These are phyloP conservation scores for Drosophila miranda DNA, from an alignment of 1,140 invertebrate genomes.

Conservation along the genomic window DNA sequence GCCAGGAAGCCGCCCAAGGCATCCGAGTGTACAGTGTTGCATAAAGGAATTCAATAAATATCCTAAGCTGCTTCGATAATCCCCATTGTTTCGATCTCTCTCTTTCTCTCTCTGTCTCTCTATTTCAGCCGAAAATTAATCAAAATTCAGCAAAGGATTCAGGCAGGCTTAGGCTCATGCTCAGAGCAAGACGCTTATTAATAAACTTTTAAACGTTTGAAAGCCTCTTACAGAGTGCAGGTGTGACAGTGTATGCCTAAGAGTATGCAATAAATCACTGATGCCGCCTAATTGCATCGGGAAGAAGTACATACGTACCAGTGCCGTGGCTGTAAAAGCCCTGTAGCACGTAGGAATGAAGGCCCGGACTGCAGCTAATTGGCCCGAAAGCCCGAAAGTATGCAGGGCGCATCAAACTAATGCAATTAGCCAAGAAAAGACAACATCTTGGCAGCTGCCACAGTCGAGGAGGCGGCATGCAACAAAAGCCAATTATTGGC, in stretches of 20 bases:
- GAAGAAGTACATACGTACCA: conserved; percentile 5
- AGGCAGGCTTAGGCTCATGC: not conserved
- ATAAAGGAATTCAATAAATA: conserved; percentile 5
- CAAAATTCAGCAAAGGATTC: conserved; percentile 4
- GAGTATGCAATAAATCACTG: conserved; percentile 53
- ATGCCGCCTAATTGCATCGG: conserved; percentile 58
- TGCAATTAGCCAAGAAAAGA: conserved; percentile 58
- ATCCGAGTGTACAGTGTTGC: conserved; percentile 9
- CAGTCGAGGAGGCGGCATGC: conserved; percentile 36
- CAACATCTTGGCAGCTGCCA: conserved; percentile 17
- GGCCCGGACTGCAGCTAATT: conserved; percentile 30
- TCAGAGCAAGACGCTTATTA: conserved; percentile 50
- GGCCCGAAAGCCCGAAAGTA: conserved; percentile 44
- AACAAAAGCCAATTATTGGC: conserved; percentile 56
- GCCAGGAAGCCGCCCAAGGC: conserved; percentile 3
- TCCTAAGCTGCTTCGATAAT: not conserved
- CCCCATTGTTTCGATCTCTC: conserved; percentile 4
- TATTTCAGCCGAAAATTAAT: conserved; percentile 1
- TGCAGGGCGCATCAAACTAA: conserved; percentile 42
- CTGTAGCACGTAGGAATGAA: not conserved
- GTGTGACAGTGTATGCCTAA: conserved; percentile 11
- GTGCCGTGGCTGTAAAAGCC: too few relatives aligned
- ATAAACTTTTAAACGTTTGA: conserved; percentile 51
- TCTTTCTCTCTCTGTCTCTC: not conserved
- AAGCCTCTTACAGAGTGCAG: conserved; percentile 51